Percentiles rank a stretch among this genome's conserved stretches.
phyloP scores from a whole-genome alignment of 2,888 invertebrate species.

The Leucania comma region DNA sequence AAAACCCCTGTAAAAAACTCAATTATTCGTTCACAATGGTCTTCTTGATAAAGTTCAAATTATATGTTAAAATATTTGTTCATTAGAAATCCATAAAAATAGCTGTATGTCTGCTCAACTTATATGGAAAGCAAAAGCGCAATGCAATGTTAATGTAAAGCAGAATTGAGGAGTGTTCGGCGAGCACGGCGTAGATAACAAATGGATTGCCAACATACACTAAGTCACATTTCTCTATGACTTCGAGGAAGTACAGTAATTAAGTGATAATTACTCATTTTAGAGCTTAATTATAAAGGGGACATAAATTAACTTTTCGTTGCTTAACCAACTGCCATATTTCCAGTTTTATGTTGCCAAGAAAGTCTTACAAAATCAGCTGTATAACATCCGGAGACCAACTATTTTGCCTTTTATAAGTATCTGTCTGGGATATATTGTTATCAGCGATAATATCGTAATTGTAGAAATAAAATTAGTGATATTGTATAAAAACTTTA shows the following conservation, averaged over 20 bases:
- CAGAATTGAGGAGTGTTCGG: conserved; percentile 36
- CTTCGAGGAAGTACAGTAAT: not conserved
- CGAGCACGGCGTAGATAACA: conserved; percentile 2
- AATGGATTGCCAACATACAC: conserved; percentile 1
- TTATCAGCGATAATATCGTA: no score
- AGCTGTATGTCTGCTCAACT: conserved; percentile 18
- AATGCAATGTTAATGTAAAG: conserved; percentile 45
- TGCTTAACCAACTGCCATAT: no score
- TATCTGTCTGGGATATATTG: no score
- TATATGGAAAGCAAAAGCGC: conserved; percentile 50
- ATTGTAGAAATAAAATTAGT: no score
- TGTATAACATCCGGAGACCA: not conserved
- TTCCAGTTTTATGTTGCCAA: no score
- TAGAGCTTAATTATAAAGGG: no score
- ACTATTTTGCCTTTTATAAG: not conserved
- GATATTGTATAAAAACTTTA: no score
- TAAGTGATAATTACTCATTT: no score
- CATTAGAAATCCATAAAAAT: not conserved
- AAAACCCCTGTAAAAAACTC: no score
- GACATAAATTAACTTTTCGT: not conserved
- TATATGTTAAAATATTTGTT: not conserved
- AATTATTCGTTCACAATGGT: no score
- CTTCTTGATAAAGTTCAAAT: no score
- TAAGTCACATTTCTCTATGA: not conserved
- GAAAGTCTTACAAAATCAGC: not conserved